Conservation (phyloP, 1,140 invertebrate genomes). For the Dryas iulia region DNA sequence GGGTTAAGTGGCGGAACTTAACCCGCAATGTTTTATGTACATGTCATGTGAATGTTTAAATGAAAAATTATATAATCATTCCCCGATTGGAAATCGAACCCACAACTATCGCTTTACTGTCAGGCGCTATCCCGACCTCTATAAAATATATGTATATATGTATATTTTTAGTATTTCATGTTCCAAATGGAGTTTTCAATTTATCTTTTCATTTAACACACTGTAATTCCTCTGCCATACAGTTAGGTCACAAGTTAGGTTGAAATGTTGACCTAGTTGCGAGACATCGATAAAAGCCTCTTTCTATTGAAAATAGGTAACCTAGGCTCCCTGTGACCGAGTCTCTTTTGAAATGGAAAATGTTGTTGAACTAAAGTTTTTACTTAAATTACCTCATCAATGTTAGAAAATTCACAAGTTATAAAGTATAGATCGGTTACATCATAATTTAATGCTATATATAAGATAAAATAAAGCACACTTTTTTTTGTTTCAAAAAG, state of each 20-base stretch:
- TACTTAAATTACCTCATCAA: neutral
- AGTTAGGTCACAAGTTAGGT: conserved; percentile 42
- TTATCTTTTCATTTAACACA: conserved; percentile 26
- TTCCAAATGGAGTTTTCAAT: conserved; percentile 17
- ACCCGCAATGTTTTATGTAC: no score
- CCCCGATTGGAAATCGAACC: no score
- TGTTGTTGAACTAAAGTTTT: neutral
- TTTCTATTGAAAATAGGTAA: conserved; percentile 46
- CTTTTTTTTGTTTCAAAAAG: no score
- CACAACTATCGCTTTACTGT: no score
- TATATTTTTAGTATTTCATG: neutral
- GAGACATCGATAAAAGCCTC: conserved; percentile 55
- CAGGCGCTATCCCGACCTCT: no score
- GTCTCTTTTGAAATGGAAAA: conserved; percentile 1
- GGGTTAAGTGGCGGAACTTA: no score
- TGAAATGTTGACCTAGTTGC: conserved; percentile 49
- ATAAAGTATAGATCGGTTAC: neutral
- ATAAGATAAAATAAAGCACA: no score
- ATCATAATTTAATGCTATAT: neutral
- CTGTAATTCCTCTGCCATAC: conserved; percentile 25
- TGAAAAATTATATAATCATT: no score
- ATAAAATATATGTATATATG: no score
- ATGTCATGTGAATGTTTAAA: no score
- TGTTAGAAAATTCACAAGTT: neutral
- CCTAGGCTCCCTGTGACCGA: conserved; percentile 6